Conservation (phyloP, 2,888 invertebrate species). For the Tipula confusa region DNA sequence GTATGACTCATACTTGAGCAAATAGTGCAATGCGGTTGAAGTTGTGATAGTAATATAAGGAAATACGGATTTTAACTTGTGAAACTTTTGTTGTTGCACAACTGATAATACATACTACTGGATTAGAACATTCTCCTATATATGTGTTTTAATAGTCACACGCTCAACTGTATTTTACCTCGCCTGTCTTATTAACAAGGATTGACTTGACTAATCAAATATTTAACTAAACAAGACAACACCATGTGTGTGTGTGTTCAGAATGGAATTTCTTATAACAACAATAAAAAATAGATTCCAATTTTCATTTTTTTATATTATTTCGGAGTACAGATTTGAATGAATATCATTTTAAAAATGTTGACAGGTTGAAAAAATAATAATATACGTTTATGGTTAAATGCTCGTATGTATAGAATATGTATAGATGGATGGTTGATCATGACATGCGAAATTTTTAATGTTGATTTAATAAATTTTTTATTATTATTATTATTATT, state of each 20-base stretch:
- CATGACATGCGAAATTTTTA: background rate
- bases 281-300: background rate
- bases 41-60: too few species aligned
- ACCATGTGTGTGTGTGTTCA: background rate
- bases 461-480: background rate
- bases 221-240: background rate
- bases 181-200: background rate
- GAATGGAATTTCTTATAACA: background rate
- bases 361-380: constrained; percentile 14
- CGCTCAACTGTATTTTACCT: background rate
- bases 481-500: too few species aligned
- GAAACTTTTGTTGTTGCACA: too few species aligned
- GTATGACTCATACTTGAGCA: too few species aligned
- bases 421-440: background rate
- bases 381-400: background rate
- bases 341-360: background rate
- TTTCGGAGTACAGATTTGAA: background rate
- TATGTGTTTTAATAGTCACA: too few species aligned
- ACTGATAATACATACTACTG: too few species aligned
- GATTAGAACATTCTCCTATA: too few species aligned
- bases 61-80: too few species aligned
- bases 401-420: too few species aligned
- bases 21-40: too few species aligned
- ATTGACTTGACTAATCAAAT: constrained; percentile 15
- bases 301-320: background rate